Percentiles rank a stretch among this genome's conserved stretches.
Conservation (phyloP, 2,797 vertebrate species). For the Luscinia megarhynchos region DNA sequence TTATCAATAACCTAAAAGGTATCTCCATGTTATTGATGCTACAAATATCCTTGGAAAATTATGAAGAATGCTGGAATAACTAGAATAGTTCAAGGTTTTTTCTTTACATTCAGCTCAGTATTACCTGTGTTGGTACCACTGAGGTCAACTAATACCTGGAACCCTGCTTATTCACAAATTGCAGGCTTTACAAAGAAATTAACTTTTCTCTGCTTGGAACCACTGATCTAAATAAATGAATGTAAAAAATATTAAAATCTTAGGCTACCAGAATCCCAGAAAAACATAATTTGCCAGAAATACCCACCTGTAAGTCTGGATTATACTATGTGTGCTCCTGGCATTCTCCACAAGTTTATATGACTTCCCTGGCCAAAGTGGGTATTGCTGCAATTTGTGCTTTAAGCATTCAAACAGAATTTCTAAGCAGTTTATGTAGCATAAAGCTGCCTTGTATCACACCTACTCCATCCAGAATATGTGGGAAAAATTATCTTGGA, state of each 20-base stretch:
- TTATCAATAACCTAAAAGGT: background rate
- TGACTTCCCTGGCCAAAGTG: background rate
- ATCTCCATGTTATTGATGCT: background rate
- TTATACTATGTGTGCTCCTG: background rate
- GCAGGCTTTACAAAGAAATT: background rate
- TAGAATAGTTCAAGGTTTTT: background rate
- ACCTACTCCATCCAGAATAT: conserved; percentile 27
- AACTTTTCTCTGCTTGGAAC: background rate
- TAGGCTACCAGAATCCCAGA: background rate
- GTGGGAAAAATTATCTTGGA: conserved; percentile 23
- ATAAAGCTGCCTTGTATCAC: conserved; percentile 27
- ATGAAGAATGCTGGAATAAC: background rate
- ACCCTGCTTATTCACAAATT: background rate
- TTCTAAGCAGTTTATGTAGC: background rate
- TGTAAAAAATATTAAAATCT: background rate
- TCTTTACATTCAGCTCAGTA: background rate
- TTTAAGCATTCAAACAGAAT: background rate
- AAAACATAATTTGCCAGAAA: background rate
- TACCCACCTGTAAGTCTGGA: background rate
- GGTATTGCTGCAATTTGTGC: background rate
- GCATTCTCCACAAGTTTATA: background rate
- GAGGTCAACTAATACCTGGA: background rate
- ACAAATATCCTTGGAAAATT: background rate
- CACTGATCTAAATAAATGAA: background rate
- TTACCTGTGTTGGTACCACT: background rate